phyloP scores from a whole-genome alignment of 2,797 vertebrate species.

The Merluccius polli region DNA sequence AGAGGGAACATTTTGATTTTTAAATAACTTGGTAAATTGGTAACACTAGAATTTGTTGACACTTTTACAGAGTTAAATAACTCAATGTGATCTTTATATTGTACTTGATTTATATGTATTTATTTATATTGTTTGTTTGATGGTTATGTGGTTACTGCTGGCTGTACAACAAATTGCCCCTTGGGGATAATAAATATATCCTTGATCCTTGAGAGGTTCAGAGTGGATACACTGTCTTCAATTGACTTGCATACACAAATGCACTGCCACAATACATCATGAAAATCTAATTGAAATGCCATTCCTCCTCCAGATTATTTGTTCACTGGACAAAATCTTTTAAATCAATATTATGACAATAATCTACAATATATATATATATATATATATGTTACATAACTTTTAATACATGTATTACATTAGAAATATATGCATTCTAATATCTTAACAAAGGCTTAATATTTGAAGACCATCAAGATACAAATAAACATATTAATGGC shows the following conservation, averaged over 20 bases:
- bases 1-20: conserved; percentile 12
- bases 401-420: not conserved
- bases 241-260: conserved; percentile 3
- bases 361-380: not conserved
- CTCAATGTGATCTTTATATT: too few species aligned
- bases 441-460: not conserved
- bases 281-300: conserved; percentile 10
- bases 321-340: conserved; percentile 1
- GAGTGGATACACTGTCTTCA: conserved; percentile 8
- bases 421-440: not conserved
- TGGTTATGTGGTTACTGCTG: too few species aligned
- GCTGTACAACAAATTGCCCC: too few species aligned
- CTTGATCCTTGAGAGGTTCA: conserved; percentile 16
- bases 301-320: not conserved
- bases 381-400: not conserved
- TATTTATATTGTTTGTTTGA: too few species aligned
- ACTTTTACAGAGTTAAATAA: too few species aligned
- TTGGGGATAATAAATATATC: too few species aligned
- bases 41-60: not conserved
- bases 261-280: not conserved
- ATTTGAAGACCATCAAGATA: not conserved
- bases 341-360: not conserved
- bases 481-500: not conserved
- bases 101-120: too few species aligned
- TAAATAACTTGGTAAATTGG: conserved; percentile 4